phyloP scores from a whole-genome alignment of 2,888 invertebrate species.

The Brassicogethes aeneus region DNA sequence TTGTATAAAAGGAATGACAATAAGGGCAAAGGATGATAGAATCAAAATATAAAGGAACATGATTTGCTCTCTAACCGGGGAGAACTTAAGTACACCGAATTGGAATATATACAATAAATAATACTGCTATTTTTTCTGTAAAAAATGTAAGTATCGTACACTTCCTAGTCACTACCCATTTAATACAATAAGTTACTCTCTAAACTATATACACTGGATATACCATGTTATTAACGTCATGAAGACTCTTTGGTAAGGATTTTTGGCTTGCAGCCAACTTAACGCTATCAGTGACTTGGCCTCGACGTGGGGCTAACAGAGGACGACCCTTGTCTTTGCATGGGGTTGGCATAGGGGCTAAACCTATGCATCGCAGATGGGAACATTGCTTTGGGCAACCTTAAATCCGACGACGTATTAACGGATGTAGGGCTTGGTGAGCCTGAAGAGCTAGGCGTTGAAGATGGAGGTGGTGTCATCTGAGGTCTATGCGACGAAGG shows the following conservation, averaged over 20 bases:
- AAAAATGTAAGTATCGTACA: conserved; percentile 27
- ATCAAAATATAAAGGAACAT: conserved; percentile 22
- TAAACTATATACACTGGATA: conserved; percentile 18
- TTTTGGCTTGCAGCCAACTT: conserved; percentile 5
- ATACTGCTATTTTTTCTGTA: conserved; percentile 30
- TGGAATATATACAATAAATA: conserved; percentile 24
- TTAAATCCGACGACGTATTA: conserved; percentile 34
- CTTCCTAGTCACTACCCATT: conserved; percentile 19
- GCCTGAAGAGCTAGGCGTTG: conserved; percentile 52
- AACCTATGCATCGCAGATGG: conserved; percentile 40
- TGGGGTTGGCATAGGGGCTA: conserved; percentile 38
- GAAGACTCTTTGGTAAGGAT: conserved; percentile 31
- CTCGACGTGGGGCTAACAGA: conserved; percentile 27
- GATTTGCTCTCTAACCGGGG: conserved; percentile 13
- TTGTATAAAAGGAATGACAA: too few relatives aligned
- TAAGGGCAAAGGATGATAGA: conserved; percentile 4
- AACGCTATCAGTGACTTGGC: conserved; percentile 26
- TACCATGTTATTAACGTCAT: conserved; percentile 26
- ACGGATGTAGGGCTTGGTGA: conserved; percentile 46
- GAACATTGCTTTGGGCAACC: conserved; percentile 41
- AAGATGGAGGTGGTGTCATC: conserved; percentile 39
- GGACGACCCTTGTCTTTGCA: conserved; percentile 23
- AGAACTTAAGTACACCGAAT: conserved; percentile 18
- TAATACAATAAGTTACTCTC: conserved; percentile 15
- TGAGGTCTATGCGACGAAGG: conserved; percentile 36